Conservation (phyloP, 2,113 vertebrate genomes). For the Microtus montanus region DNA sequence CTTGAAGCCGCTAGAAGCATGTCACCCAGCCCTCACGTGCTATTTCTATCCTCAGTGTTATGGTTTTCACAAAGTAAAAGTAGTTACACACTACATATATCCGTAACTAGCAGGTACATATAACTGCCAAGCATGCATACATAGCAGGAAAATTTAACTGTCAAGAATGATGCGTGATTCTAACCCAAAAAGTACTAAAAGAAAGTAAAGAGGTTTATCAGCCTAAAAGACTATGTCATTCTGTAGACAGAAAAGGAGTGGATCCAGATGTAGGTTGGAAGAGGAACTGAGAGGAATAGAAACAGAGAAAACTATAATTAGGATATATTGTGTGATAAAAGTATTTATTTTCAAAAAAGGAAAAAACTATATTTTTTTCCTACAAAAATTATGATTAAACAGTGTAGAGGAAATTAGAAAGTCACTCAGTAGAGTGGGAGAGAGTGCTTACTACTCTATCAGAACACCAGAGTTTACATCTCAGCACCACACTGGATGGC, state of each 20-base stretch:
- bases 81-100: neutral
- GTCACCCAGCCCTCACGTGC: accelerated
- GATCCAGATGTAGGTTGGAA: neutral
- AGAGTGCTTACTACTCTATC: neutral
- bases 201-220: neutral
- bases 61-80: neutral
- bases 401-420: neutral
- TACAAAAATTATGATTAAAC: neutral
- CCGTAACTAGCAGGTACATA: neutral
- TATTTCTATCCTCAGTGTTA: neutral
- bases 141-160: neutral
- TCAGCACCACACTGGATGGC: neutral
- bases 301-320: neutral
- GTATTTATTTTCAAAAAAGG: neutral
- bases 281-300: neutral
- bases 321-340: neutral
- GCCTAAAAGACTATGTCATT: neutral
- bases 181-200: neutral
- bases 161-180: neutral
- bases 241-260: neutral
- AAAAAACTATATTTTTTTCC: neutral
- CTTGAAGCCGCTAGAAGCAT: accelerated
- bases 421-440: neutral
- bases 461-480: neutral
- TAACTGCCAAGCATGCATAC: neutral